These are phyloP conservation scores for Ivindomyrus marchei DNA, from an alignment of 2,113 vertebrate species.

Conservation along the genomic window DNA sequence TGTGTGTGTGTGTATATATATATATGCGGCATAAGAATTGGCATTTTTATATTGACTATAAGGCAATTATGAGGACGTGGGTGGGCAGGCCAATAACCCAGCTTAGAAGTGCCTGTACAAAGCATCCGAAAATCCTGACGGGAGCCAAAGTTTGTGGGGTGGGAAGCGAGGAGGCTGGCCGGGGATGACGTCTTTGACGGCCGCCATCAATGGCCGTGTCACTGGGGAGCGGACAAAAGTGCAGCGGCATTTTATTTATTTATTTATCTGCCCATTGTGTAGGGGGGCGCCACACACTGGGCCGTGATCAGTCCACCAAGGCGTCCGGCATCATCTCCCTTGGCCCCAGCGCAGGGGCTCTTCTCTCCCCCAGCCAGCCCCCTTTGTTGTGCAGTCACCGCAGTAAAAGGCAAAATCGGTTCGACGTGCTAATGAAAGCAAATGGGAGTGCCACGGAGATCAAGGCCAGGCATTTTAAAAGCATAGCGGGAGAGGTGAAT, in stretches of 20 bases:
- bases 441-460: conserved; percentile 19
- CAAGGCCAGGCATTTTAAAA: conserved; percentile 18
- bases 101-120: background rate
- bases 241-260: conserved; percentile 22
- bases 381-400: conserved; percentile 21
- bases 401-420: conserved; percentile 10
- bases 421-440: conserved; percentile 23
- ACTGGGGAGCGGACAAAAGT: conserved; percentile 12
- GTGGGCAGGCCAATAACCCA: background rate
- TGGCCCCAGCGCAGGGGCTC: background rate
- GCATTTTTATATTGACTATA: background rate
- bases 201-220: conserved; percentile 9
- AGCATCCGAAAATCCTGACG: background rate
- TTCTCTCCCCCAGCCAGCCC: background rate
- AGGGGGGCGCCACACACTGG: background rate
- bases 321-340: background rate
- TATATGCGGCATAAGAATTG: background rate
- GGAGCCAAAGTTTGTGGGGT: background rate
- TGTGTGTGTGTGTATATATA: too few species aligned
- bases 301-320: conserved; percentile 7
- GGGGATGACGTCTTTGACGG: background rate
- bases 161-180: background rate
- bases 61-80: background rate
- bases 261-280: conserved; percentile 5
- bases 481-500: conserved; percentile 30